These are phyloP conservation scores for Chorisops tibialis DNA, from an alignment of 2,888 invertebrate genomes.

Conservation along the genomic window DNA sequence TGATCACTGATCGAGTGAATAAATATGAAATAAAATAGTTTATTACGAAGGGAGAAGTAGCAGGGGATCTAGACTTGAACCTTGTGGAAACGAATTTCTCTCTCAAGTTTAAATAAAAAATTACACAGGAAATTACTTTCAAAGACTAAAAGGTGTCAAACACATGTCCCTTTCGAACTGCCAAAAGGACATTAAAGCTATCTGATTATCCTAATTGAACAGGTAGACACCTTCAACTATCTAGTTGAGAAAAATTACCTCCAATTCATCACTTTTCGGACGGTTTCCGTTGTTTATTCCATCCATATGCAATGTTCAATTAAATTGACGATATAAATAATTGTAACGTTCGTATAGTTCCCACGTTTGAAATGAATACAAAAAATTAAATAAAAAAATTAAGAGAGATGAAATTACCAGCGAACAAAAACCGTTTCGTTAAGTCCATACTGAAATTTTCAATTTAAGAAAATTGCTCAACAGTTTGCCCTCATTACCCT, in stretches of 20 bases:
- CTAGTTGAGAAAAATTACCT: conserved; percentile 8
- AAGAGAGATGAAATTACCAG: conserved; percentile 10
- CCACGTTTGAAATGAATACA: not conserved
- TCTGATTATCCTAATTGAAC: too few relatives aligned
- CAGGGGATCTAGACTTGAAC: too few relatives aligned
- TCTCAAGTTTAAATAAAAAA: too few relatives aligned
- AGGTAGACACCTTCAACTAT: not conserved
- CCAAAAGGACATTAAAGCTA: too few relatives aligned
- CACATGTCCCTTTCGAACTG: too few relatives aligned
- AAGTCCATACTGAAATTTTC: conserved; percentile 19
- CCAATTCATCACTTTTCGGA: conserved; percentile 24
- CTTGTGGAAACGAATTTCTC: too few relatives aligned
- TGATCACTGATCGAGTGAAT: too few relatives aligned
- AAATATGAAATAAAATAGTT: too few relatives aligned
- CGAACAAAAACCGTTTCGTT: conserved; percentile 11
- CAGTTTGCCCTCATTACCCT: conserved; percentile 23
- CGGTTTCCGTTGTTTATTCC: conserved; percentile 9
- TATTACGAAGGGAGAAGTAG: too few relatives aligned
- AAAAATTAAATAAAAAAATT: not conserved
- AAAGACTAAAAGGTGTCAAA: too few relatives aligned
- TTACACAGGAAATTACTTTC: too few relatives aligned
- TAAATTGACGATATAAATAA: conserved; percentile 16
- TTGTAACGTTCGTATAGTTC: not conserved
- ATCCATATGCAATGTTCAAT: conserved; percentile 2
- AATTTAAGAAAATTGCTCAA: conserved; percentile 25